Percentiles rank a stretch among this genome's conserved stretches.
phyloP scores from a whole-genome alignment of 1,140 invertebrate genomes.

The Atta cephalotes region DNA sequence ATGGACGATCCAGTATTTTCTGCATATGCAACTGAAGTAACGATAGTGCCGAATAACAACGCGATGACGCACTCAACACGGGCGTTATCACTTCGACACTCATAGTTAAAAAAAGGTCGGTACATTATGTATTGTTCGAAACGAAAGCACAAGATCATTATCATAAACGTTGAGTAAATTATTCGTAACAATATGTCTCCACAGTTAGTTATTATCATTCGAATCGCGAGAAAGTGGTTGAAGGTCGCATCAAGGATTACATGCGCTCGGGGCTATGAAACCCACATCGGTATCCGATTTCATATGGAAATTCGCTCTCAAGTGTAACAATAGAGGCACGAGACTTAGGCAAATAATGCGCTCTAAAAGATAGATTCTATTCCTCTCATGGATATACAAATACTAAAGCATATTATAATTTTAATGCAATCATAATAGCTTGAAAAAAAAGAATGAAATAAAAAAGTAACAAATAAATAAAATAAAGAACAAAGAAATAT shows the following conservation, averaged over 20 bases:
- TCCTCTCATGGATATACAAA: neutral
- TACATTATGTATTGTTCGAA: neutral
- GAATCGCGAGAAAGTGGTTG: neutral
- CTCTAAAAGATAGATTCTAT: neutral
- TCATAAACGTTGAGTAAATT: neutral
- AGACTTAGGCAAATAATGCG: neutral
- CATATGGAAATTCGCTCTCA: conserved; percentile 18
- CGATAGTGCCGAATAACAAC: neutral
- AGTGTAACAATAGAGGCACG: neutral
- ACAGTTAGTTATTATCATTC: conserved; percentile 1
- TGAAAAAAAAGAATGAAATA: neutral
- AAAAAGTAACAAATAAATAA: neutral
- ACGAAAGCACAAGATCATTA: neutral
- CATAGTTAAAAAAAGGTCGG: neutral
- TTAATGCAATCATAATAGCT: neutral
- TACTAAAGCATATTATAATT: neutral
- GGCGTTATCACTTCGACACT: neutral
- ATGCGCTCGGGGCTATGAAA: conserved; percentile 21
- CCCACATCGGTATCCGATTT: neutral
- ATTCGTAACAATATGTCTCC: neutral
- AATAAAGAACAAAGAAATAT: neutral
- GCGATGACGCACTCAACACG: neutral
- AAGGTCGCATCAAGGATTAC: conserved; percentile 52
- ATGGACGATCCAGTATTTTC: neutral
- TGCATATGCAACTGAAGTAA: neutral